phyloP scores from a whole-genome alignment of 92 coral and sea anemone species.

The Porites divaricata region DNA sequence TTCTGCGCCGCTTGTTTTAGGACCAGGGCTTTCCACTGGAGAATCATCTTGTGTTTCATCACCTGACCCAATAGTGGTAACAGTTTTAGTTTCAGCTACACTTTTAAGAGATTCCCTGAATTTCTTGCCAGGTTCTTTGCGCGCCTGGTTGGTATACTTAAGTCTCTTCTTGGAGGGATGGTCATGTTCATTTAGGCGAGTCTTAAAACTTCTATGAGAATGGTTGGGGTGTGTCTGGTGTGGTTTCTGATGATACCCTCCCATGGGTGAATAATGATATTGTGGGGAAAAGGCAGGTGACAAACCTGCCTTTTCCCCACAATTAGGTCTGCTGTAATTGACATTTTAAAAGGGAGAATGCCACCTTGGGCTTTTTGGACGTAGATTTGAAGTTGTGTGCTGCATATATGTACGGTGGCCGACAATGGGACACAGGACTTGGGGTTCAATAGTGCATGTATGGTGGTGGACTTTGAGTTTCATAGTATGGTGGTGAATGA shows the following conservation, averaged over 20 bases:
- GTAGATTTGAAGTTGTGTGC: conserved; percentile 21
- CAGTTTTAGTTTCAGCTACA: conserved; percentile 25
- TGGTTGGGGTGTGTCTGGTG: conserved; percentile 28
- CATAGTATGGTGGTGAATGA: conserved; percentile 36
- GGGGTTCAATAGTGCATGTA: conserved; percentile 36
- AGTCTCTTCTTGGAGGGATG: conserved; percentile 22
- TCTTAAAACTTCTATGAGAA: neutral
- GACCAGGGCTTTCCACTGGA: conserved; percentile 19
- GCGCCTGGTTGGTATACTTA: conserved; percentile 6
- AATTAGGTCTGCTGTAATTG: conserved; percentile 21
- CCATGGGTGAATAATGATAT: neutral
- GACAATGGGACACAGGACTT: conserved; percentile 30
- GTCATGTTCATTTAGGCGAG: conserved; percentile 27
- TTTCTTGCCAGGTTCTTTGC: conserved; percentile 30
- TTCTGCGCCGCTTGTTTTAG: conserved; percentile 14
- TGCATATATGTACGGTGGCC: conserved; percentile 42
- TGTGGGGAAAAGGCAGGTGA: conserved; percentile 7
- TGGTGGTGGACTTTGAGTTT: conserved; percentile 31
- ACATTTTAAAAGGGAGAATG: conserved; percentile 23
- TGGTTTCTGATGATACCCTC: conserved; percentile 38
- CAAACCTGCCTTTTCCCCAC: too few species aligned
- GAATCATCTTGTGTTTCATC: conserved; percentile 47
- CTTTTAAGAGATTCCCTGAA: conserved; percentile 38
- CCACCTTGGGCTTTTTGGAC: conserved; percentile 28
- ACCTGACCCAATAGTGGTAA: conserved; percentile 30